Base-by-base conservation (phyloP, 1,140 invertebrate genomes). In the Watersipora subatra region DNA sequence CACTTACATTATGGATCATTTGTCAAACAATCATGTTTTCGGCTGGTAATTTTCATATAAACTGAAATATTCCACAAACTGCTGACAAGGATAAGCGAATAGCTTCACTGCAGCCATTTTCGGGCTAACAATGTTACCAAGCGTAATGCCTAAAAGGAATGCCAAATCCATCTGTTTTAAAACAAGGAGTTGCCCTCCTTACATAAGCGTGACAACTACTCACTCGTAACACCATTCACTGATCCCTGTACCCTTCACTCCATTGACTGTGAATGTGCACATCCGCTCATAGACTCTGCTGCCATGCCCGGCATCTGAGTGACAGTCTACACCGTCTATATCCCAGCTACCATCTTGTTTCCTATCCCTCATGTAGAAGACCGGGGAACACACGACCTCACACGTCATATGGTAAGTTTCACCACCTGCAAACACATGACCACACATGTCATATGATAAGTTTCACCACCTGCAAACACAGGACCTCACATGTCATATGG, bases 161-260 rank as follows among this genome's bases (percentile, higher is more conserved):
- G n/a, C n/a, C n/a, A n/a, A n/a, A n/a, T n/a, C n/a, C n/a, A n/a
- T n/a, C n/a, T n/a, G n/a, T n/a, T n/a, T n/a, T n/a, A n/a, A n/a
- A n/a, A n/a, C n/a, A n/a, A n/a, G n/a, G n/a, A n/a, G n/a, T n/a
- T n/a, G n/a, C n/a, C n/a, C n/a, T n/a, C n/a, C n/a, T n/a, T n/a
- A n/a, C n/a, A n/a, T n/a, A n/a, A n/a, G n/a, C n/a, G n/a, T n/a
- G n/a, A n/a, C n/a, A n/a, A n/a, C n/a, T 46, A 46, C 57, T 58
- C 68, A 76, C 76, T 72, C 70, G 76, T 88, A 88, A 71, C 86
- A 83, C 83, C 87, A 88, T 78, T 89, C 87, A 0, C 85, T 86
- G 22, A 88, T 83, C 1, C 87, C 87, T 71, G 84, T 83, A 0
- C 87, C 87, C 20, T 80, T 79, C 0, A 85, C 74, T 1, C 85